Evolutionary conservation across 2,113 vertebrate genomes (phyloP), one percentile per base, ranked within the genome.

Genomic region (Rutilus rutilus): DNA sequence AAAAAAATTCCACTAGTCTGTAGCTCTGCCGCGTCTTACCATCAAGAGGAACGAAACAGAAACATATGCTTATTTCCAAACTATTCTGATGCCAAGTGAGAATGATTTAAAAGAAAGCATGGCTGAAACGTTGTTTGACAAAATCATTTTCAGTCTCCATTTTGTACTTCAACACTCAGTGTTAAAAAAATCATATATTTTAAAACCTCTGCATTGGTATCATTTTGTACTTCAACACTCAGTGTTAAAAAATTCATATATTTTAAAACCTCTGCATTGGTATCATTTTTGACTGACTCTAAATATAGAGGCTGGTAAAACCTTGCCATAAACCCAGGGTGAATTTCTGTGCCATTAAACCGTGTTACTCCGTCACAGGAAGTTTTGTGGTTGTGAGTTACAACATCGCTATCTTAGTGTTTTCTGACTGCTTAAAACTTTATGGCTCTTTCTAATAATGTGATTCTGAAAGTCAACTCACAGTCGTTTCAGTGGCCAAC

Each of bases 381-480:
- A 84, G 85, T 84, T 84, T 86, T 88, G 76, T 84, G 67, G 69
- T 78, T 59, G 27, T 25, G 45, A 75, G 39, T 88, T 83, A 88
- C 33, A 77, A 87, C 88, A 89, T 78, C n/a, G 86, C 85, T 78
- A 57, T 50, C 15, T 86, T 86, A 89, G 33, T 45, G 6, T 83
- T 88, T 87, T 45, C 86, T 85, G 81, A 50, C 74, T 82, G 19
- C 9, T 71, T 71, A 12, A 73, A 73, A 73, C 36, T 85, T 83
- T 73, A 52, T 69, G 67, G 25, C 73, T 90, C 83, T 90, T 89
- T 90, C 86, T 75, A 89, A 89, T 84, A 87, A 89, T 84, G 85
- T 79, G 30, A 75, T 88, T 87, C 27, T 88, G 84, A 86, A 87
- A 90, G 86, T 85, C 87, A 1, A 27, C 86, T 88, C 82, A 75